Evolutionary conservation across 2,888 invertebrate genomes (phyloP), one percentile per base, ranked within the genome.

Genomic region (Nomada goodeniana): DNA sequence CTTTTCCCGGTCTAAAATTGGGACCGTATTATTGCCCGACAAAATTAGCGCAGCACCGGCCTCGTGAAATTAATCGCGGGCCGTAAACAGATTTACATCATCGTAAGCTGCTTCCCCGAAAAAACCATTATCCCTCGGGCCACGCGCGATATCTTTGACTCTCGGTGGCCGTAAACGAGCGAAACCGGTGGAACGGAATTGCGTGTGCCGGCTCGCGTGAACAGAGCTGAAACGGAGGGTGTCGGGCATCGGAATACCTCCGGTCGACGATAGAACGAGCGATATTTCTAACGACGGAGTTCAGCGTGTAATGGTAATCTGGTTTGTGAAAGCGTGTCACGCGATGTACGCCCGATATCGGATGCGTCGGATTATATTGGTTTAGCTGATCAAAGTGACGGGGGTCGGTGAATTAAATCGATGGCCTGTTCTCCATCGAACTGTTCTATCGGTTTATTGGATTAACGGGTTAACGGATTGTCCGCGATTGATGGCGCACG

Each of bases 161-260:
- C 65, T 20, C 63, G 60, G 77, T 65, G 50, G 61, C 71, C 29
- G 73, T 77, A 77, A 77, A 86, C 52, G 86, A 86, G 82, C 70
- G 80, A 79, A 74, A 59, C 69, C 29, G 52, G 55, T 11, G 76
- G 73, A 59, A 80, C 64, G 76, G 57, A 74, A 77, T 75, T 74
- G 26, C 71, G 55, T 23, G 11, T 26, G 68, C 23, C 15, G 59
- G 53, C 20, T 53, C 61, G 76, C 73, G 63, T 53, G 76, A 72
- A 83, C 57, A 59, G 52, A 42, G 29, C 7, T 77, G 79, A 72
- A 65, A 74, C 64, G 77, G 42, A 67, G 69, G 63, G 55, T 74
- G 82, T 86, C 77, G 73, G 64, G 50, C 80, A 59, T 76, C 83
- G 85, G 86, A 78, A 65, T 59, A 42, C 50, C 29, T 23, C 42